These are phyloP conservation scores for Bacillus rossius DNA, from an alignment of 1,140 invertebrate genomes.

Conservation along the genomic window DNA sequence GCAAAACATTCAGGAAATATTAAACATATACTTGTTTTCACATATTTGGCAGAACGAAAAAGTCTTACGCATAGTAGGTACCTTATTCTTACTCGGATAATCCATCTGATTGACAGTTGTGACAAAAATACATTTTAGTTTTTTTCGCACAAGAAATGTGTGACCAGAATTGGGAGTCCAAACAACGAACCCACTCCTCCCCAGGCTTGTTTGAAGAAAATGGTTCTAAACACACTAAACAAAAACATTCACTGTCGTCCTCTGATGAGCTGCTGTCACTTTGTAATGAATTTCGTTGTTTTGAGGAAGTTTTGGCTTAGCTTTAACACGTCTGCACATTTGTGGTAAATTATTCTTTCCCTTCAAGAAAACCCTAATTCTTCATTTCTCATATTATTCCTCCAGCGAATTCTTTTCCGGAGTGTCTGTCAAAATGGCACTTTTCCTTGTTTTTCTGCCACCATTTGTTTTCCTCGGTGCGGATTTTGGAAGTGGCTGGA, in stretches of 20 bases:
- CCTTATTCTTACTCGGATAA: too few relatives aligned
- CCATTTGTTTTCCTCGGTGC: conserved; percentile 4
- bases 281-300: too few relatives aligned
- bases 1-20: too few relatives aligned
- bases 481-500: conserved; percentile 7
- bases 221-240: conserved; percentile 21
- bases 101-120: too few relatives aligned
- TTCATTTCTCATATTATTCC: neutral
- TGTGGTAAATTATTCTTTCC: too few relatives aligned
- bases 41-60: too few relatives aligned
- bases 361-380: neutral
- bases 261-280: too few relatives aligned
- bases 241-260: conserved; percentile 20
- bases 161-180: conserved; percentile 20
- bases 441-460: neutral
- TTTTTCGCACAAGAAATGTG: conserved; percentile 6
- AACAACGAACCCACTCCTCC: conserved; percentile 23
- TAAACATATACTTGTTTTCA: too few relatives aligned
- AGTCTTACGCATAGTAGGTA: too few relatives aligned
- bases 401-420: conserved; percentile 3
- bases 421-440: conserved; percentile 11
- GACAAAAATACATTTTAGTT: too few relatives aligned
- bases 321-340: too few relatives aligned
- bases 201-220: conserved; percentile 20
- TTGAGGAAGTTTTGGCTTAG: too few relatives aligned